A percentile compares a stretch with the other conserved stretches of the same genome.
Conservation (phyloP, 2,888 invertebrate genomes). For the Mythimna vitellina region DNA sequence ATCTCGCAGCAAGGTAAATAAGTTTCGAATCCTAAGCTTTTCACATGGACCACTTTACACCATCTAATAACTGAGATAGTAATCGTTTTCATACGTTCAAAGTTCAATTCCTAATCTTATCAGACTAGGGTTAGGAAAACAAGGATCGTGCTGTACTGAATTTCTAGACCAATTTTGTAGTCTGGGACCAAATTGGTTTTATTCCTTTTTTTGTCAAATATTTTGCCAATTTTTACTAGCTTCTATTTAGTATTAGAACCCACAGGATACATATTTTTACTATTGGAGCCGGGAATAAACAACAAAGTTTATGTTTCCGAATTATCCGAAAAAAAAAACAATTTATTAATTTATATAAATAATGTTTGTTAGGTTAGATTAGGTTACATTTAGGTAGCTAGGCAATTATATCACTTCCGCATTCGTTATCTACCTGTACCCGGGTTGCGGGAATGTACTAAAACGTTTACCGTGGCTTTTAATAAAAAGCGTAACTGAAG, state of each 20-base stretch:
- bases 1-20: conserved; percentile 21
- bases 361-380: too few species aligned
- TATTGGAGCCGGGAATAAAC: conserved; percentile 6
- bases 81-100: conserved; percentile 55
- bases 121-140: conserved; percentile 37
- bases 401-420: too few species aligned
- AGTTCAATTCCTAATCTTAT: conserved; percentile 57
- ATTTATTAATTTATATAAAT: too few species aligned
- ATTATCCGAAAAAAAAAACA: too few species aligned
- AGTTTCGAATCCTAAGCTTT: conserved; percentile 33
- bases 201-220: conserved; percentile 32
- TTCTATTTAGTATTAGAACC: conserved; percentile 8
- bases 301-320: not conserved
- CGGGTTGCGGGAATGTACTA: too few species aligned
- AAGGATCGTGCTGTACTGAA: conserved; percentile 36
- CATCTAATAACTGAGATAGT: conserved; percentile 56
- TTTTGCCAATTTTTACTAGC: not conserved
- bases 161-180: conserved; percentile 39
- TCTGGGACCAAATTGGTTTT: conserved; percentile 35
- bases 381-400: too few species aligned
- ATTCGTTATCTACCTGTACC: too few species aligned
- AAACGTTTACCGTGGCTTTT: too few species aligned
- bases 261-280: conserved; percentile 16
- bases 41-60: conserved; percentile 45
- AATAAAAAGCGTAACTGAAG: too few species aligned